Conservation (phyloP, 2,797 vertebrate species). For the Mormyrops attenuatus region DNA sequence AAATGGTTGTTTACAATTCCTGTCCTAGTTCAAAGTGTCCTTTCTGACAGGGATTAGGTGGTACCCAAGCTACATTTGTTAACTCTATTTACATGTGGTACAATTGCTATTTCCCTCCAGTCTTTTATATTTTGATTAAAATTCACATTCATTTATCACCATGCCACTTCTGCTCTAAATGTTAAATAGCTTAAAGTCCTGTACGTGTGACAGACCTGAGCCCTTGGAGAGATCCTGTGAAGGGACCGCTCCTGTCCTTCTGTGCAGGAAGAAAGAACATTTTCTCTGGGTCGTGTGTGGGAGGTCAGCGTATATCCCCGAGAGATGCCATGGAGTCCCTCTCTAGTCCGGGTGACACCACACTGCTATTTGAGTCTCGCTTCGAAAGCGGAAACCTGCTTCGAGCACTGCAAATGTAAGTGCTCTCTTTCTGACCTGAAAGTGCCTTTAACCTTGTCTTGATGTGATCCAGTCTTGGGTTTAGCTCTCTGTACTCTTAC, state of each 20-base stretch:
- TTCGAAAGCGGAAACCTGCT: conserved; percentile 71
- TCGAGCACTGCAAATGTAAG: conserved; percentile 66
- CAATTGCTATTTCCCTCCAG: background rate
- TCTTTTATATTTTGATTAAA: background rate
- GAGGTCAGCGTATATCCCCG: conserved; percentile 43
- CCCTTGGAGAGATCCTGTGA: background rate
- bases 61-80: background rate
- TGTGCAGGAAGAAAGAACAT: conserved; percentile 49
- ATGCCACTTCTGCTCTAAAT: background rate
- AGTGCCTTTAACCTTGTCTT: background rate
- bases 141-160: background rate
- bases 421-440: background rate
- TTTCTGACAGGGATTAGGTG: background rate
- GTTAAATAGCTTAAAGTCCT: background rate
- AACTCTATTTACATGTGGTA: background rate
- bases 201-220: background rate
- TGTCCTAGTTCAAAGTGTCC: background rate
- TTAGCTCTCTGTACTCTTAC: background rate
- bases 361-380: conserved; percentile 62
- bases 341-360: conserved; percentile 46
- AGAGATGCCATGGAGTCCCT: conserved; percentile 38
- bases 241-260: conserved; percentile 19
- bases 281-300: conserved; percentile 57
- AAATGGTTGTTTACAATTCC: too few species aligned
- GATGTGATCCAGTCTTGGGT: background rate